Percentiles rank a stretch among this genome's conserved stretches.
phyloP scores from a whole-genome alignment of 1,140 invertebrate genomes.

The Hycleus cichorii region DNA sequence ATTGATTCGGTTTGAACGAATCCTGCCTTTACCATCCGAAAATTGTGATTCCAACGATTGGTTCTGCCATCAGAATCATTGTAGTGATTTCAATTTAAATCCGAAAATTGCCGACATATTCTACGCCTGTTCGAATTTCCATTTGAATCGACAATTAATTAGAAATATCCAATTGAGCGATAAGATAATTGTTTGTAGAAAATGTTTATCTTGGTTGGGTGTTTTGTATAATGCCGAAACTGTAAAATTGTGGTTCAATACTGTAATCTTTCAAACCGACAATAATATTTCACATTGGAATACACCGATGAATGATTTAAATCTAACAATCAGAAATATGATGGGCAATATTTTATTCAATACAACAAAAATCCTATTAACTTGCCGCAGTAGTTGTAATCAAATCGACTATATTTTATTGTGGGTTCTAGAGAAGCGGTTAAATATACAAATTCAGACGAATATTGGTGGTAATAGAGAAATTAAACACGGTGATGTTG shows the following conservation, averaged over 20 bases:
- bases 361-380: constrained; percentile 40
- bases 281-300: constrained; percentile 34
- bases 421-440: constrained; percentile 50
- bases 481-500: constrained; percentile 36
- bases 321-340: constrained; percentile 41
- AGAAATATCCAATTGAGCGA: constrained; percentile 41
- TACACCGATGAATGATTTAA: constrained; percentile 44
- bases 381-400: constrained; percentile 20
- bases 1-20: constrained; percentile 42
- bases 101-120: constrained; percentile 45
- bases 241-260: constrained; percentile 35
- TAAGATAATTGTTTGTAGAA: constrained; percentile 45
- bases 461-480: constrained; percentile 10
- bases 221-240: constrained; percentile 15
- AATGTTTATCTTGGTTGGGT: constrained; percentile 49
- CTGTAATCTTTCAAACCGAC: constrained; percentile 29
- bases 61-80: constrained; percentile 47
- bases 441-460: constrained; percentile 40
- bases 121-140: constrained; percentile 45
- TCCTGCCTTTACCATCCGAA: constrained; percentile 48
- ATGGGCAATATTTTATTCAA: constrained; percentile 44
- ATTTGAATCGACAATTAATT: constrained; percentile 42
- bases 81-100: constrained; percentile 32
- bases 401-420: constrained; percentile 43
- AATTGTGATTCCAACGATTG: constrained; percentile 49